A percentile compares a stretch with the other conserved stretches of the same genome.
Evolutionary conservation across 2,113 vertebrate species (phyloP).

Genomic region (Elachura formosa): DNA sequence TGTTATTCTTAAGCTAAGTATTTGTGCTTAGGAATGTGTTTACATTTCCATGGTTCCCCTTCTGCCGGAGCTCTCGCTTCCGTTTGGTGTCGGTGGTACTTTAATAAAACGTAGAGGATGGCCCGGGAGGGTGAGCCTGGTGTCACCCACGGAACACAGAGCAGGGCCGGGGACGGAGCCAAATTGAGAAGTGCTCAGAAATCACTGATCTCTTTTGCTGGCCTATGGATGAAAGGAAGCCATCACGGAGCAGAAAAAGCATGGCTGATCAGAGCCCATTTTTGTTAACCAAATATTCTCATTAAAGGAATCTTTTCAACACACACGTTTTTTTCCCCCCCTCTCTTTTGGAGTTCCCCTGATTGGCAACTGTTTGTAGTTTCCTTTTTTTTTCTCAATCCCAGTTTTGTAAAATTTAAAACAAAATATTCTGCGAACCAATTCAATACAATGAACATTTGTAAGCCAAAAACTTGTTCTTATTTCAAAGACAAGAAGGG

Average conservation of each 20-base stretch:
- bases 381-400: background rate
- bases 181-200: conserved; percentile 57
- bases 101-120: conserved; percentile 64
- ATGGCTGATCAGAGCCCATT: conserved; percentile 72
- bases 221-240: conserved; percentile 83
- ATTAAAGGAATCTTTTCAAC: conserved; percentile 39
- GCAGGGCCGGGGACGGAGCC: conserved; percentile 19
- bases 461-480: conserved; percentile 41
- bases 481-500: conserved; percentile 50
- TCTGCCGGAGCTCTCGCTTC: background rate
- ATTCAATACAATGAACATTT: conserved; percentile 52
- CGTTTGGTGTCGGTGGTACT: conserved; percentile 70
- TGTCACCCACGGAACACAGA: conserved; percentile 1
- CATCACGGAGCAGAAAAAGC: conserved; percentile 86
- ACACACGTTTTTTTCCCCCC: background rate
- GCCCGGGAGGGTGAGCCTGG: conserved; percentile 45
- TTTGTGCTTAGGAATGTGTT: conserved; percentile 40
- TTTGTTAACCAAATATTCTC: conserved; percentile 67
- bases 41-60: background rate
- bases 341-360: conserved; percentile 60
- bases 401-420: conserved; percentile 56
- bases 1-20: background rate
- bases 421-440: conserved; percentile 48
- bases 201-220: conserved; percentile 67
- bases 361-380: conserved; percentile 69